Evolutionary conservation across 2,888 invertebrate genomes (phyloP).

Genomic region (Lepas anatifera): DNA sequence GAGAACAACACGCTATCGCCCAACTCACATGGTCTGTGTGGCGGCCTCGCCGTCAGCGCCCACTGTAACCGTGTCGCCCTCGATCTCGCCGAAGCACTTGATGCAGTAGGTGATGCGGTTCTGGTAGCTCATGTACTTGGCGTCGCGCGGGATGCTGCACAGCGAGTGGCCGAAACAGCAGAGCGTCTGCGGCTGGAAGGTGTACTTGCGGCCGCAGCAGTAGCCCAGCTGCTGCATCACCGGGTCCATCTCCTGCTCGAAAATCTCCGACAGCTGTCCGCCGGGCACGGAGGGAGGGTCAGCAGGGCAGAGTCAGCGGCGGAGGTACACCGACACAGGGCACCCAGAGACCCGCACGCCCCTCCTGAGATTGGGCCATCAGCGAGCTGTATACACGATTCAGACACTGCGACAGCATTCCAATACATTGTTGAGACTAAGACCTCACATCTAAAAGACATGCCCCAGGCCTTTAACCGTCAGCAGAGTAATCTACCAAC

Average conservation of each 20-base stretch:
- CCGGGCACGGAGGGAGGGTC: background rate
- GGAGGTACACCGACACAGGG: too few species aligned
- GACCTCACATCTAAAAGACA: too few species aligned
- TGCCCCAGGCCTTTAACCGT: too few species aligned
- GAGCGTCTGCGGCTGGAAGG: constrained; percentile 96
- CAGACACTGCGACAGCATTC: too few species aligned
- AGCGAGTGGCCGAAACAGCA: constrained; percentile 92
- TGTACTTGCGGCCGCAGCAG: constrained; percentile 97
- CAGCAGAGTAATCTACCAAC: too few species aligned
- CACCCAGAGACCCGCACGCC: too few species aligned
- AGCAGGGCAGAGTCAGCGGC: too few species aligned
- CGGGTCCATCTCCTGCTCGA: constrained; percentile 94
- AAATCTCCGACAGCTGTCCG: constrained; percentile 84
- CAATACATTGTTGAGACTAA: too few species aligned
- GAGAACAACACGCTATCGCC: too few species aligned
- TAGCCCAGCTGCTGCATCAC: constrained; percentile 97
- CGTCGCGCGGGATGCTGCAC: constrained; percentile 95
- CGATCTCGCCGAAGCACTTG: constrained; percentile 99
- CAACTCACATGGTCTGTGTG: constrained; percentile 86
- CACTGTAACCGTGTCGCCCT: constrained; percentile 84
- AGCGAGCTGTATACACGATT: too few species aligned
- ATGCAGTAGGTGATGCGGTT: constrained; percentile 99
- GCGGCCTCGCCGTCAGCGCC: constrained; percentile 85
- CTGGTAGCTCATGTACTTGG: constrained; percentile 95
- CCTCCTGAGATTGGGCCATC: too few species aligned